Evolutionary conservation across 2,113 vertebrate genomes (phyloP), one percentile per base, ranked within the genome.

Genomic region (Passer domesticus): DNA sequence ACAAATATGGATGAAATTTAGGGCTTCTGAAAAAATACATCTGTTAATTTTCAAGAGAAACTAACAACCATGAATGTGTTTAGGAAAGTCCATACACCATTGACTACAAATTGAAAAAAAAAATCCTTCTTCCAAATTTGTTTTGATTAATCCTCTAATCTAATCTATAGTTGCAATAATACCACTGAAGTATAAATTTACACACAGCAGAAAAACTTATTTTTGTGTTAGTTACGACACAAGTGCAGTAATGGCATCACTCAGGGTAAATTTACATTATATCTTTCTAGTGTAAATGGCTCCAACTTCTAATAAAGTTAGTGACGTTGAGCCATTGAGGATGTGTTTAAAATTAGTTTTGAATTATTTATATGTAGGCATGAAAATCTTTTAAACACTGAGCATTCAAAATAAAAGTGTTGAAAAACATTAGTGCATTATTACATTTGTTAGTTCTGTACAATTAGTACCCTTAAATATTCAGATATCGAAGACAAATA

Each of bases 131-230:
- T 72, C 24, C 41, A 75, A 67, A 52, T 46, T 35, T 56, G 1
- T 67, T 78, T 64, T 64, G 24, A 37, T 7, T 39, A 47, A 50
- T 76, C 90, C 24, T 16, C 6, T 60, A 33, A 75, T 52, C 13
- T 39, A 15, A 75, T 52, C 13, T 39, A 15, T 9, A n/a, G 4
- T 47, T 3, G 3, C 60, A 87, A 60, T 60, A 31, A 56, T 55
- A 11, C 20, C 31, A 35, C 2, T 75, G 27, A 89, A 68, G 8
- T 79, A 68, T 56, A 78, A 89, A 89, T 4, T 14, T 55, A 28
- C 20, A 62, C 0, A 1, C 6, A 66, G 22, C 2, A 86, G 72
- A 62, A 74, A 49, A 31, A 4, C 2, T 19, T 30, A 9, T 6
- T 49, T 79, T 63, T 49, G 7, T 41, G 2, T 47, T 66, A 74